Evolutionary conservation across 2,797 vertebrate species (phyloP), one percentile per base, ranked within the genome.

Genomic region (Diplodus puntazzo): DNA sequence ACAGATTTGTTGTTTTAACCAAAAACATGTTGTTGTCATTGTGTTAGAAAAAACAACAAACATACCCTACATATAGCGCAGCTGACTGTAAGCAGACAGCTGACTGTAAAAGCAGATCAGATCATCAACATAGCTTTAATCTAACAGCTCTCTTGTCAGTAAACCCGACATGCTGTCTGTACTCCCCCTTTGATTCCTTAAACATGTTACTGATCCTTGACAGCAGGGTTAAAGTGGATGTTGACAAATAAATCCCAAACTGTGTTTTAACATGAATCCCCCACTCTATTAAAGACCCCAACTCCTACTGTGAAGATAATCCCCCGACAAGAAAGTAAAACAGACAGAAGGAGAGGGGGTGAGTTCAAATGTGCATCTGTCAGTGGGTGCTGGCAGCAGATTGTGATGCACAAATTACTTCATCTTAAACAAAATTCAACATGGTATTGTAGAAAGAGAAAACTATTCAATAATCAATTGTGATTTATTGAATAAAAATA

Each of bases 291-390:
- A 75, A 76, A 82, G 30, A 85, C 34, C 48, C 0, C 0, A 54
- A 55, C 85, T 69, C 82, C 73, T 52, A n/a, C 83, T 89, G 81
- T 67, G 87, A 80, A 68, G 65, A 77, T 87, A 83, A 90, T 89
- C 77, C 66, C 9, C 58, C 11, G 54, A 69, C 54, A 63, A 70
- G 60, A 84, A 82, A 77, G 65, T 58, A 13, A 78, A 66, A 60
- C 4, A 66, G 53, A 49, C 52, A 10, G 39, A 55, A 5, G 57
- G 25, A 59, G n/a, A 23, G 46, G 46, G 49, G 20, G 5, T 30
- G 62, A 60, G 52, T 53, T 34, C 0, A 17, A 58, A 53, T 64
- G 49, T 30, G 14, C 25, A 52, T 73, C 14, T 71, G 27, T 55
- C 6, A 1, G 27, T 42, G 18, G 53, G 21, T 69, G 45, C 11